Conservation (phyloP, 1,140 invertebrate genomes). For the Lucilia cuprina region DNA sequence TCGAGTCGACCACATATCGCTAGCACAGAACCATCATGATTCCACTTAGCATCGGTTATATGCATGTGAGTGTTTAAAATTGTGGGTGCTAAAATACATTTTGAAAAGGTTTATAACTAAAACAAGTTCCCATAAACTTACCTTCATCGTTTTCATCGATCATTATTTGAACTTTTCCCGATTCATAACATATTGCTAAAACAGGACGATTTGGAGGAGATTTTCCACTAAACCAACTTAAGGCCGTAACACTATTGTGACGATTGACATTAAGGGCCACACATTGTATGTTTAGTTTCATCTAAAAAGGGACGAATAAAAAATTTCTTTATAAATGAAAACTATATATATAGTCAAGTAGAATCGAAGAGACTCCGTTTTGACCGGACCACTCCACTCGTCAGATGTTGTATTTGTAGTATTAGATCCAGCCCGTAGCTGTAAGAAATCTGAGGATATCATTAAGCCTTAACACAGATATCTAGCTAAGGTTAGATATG, state of each 20-base stretch:
- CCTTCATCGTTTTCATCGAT: conserved; percentile 86
- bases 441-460: too few relatives aligned
- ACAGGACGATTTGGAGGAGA: conserved; percentile 77
- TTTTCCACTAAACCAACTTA: conserved; percentile 88
- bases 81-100: conserved; percentile 66
- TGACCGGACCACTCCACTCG: too few relatives aligned
- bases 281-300: conserved; percentile 73
- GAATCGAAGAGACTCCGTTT: too few relatives aligned
- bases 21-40: conserved; percentile 86
- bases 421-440: too few relatives aligned
- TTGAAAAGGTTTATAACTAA: not conserved
- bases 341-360: too few relatives aligned
- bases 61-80: conserved; percentile 80
- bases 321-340: not conserved
- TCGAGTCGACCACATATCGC: conserved; percentile 79
- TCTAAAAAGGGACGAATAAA: conserved; percentile 61
- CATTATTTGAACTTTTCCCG: conserved; percentile 88
- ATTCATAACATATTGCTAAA: conserved; percentile 86
- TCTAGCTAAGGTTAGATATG: too few relatives aligned
- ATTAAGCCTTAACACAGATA: too few relatives aligned
- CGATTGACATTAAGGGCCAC: conserved; percentile 63
- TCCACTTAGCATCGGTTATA: conserved; percentile 87
- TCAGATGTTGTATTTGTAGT: too few relatives aligned
- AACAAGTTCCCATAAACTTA: conserved; percentile 59
- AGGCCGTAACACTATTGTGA: conserved; percentile 69